A percentile compares a stretch with the other conserved stretches of the same genome.
phyloP scores from a whole-genome alignment of 2,113 vertebrate genomes.

The Neogale vison region DNA sequence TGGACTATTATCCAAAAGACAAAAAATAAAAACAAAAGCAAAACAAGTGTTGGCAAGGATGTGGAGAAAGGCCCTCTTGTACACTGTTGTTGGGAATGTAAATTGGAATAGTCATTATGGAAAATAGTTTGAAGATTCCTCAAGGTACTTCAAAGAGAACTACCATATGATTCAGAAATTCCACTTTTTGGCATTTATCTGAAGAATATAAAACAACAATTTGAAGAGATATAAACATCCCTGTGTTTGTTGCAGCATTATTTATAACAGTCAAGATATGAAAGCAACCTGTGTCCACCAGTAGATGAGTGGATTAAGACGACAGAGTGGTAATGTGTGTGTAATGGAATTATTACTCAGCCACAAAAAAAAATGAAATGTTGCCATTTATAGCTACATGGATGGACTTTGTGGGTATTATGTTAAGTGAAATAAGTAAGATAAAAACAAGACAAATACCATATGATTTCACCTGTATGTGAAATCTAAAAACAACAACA shows the following conservation, averaged over 20 bases:
- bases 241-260: neutral
- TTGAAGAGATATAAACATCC: neutral
- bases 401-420: neutral
- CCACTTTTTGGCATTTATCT: neutral
- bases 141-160: neutral
- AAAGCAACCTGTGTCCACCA: neutral
- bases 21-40: too few species aligned
- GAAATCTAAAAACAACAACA: neutral
- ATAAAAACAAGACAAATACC: neutral
- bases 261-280: neutral
- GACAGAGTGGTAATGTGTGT: neutral
- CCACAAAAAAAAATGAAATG: neutral
- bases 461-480: neutral
- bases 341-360: neutral
- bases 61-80: too few species aligned
- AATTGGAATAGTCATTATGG: neutral
- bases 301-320: neutral
- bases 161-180: neutral
- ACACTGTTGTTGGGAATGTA: neutral
- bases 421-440: neutral
- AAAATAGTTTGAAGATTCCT: neutral
- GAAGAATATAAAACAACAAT: neutral
- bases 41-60: too few species aligned
- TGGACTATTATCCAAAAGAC: too few species aligned
- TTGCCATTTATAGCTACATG: neutral